phyloP scores from a whole-genome alignment of 2,888 invertebrate genomes.

The Ramazzottius varieornatus region DNA sequence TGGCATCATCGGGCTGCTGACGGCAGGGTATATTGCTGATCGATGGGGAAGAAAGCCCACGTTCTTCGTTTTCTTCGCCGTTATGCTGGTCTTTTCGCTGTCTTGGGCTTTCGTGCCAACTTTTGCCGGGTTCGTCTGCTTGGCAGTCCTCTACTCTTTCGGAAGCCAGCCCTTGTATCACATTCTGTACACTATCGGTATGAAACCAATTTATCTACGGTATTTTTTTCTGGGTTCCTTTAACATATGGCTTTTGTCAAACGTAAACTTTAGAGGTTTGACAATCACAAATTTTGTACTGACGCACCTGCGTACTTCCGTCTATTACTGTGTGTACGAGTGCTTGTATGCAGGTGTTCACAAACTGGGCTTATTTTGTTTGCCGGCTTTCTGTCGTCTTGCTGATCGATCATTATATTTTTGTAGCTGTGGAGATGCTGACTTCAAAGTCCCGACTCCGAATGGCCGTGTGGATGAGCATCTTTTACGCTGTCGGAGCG shows the following conservation, averaged over 20 bases:
- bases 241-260: too few relatives aligned
- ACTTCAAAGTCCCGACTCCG: background rate
- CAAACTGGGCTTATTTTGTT: too few relatives aligned
- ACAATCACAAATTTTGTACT: too few relatives aligned
- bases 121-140: background rate
- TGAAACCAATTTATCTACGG: background rate
- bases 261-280: too few relatives aligned
- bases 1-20: constrained; percentile 5
- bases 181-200: background rate
- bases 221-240: background rate
- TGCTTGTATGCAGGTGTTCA: too few relatives aligned
- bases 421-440: background rate
- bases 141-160: background rate
- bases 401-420: too few relatives aligned
- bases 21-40: constrained; percentile 6
- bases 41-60: constrained; percentile 5
- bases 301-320: too few relatives aligned
- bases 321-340: too few relatives aligned
- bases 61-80: constrained; percentile 2
- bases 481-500: background rate
- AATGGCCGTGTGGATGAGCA: background rate
- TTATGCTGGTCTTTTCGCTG: constrained; percentile 4
- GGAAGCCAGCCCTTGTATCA: background rate
- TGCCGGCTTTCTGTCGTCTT: too few relatives aligned
- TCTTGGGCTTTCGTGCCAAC: background rate